Percentiles rank a stretch among this genome's conserved stretches.
Conservation (phyloP, 2,113 vertebrate species). For the Isurus oxyrinchus region DNA sequence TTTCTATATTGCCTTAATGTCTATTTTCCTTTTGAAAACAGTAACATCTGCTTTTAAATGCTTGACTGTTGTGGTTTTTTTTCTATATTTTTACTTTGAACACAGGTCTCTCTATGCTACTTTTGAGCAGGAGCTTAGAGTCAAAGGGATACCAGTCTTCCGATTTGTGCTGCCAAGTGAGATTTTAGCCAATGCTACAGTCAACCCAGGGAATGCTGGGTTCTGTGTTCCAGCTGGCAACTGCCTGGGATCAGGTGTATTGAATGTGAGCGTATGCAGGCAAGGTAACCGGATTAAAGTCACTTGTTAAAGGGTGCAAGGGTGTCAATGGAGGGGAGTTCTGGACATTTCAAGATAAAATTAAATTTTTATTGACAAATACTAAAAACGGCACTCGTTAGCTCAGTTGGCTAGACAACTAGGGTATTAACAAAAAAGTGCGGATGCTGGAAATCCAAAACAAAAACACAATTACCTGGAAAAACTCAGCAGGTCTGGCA, state of each 20-base stretch:
- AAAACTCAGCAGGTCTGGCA: too few species aligned
- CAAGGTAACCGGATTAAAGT: conserved; percentile 61
- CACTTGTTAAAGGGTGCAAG: background rate
- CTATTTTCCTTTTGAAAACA: background rate
- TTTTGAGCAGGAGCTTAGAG: conserved; percentile 65
- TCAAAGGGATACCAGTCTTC: conserved; percentile 69
- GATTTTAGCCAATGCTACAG: conserved; percentile 68
- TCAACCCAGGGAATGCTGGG: conserved; percentile 79
- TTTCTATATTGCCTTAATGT: background rate
- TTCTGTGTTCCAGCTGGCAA: conserved; percentile 81
- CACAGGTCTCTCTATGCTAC: conserved; percentile 73
- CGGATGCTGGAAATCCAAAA: too few species aligned
- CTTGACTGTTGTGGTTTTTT: background rate
- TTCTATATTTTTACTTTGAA: conserved; percentile 27
- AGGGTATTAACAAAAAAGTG: too few species aligned
- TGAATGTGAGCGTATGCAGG: conserved; percentile 81
- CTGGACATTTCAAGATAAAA: background rate
- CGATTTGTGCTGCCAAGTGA: conserved; percentile 72
- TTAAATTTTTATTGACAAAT: background rate
- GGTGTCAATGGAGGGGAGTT: background rate
- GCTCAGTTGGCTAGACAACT: too few species aligned
- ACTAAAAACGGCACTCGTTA: too few species aligned
- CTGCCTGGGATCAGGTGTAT: conserved; percentile 77
- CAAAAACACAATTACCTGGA: too few species aligned
- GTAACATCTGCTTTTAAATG: background rate